These are phyloP conservation scores for Mus caroli DNA, from an alignment of 2,797 vertebrate genomes.

Conservation along the genomic window DNA sequence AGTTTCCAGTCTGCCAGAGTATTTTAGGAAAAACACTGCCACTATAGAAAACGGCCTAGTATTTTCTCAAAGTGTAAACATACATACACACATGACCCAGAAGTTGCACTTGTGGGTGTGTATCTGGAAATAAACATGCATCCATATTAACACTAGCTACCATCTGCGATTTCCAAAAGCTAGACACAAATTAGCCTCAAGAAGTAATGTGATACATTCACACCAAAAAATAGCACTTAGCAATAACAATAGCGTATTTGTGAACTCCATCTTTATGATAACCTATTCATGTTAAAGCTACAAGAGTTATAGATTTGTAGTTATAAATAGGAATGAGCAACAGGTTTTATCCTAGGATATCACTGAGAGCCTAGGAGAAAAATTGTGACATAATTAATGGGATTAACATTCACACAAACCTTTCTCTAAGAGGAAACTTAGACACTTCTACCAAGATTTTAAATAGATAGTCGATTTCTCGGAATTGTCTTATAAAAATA, in stretches of 20 bases:
- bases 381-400: not conserved
- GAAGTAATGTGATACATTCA: not conserved
- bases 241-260: not conserved
- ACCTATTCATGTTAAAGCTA: not conserved
- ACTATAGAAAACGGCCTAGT: not conserved
- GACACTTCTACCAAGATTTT: not conserved
- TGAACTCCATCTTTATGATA: not conserved
- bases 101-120: constrained; percentile 1
- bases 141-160: not conserved
- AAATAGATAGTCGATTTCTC: not conserved
- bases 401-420: not conserved
- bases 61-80: constrained; percentile 31
- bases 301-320: not conserved
- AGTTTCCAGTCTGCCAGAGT: not conserved
- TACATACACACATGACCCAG: not conserved
- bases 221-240: not conserved
- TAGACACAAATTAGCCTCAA: not conserved
- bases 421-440: not conserved
- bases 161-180: not conserved
- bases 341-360: not conserved
- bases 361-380: not conserved
- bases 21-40: not conserved
- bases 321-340: not conserved
- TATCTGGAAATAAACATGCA: not conserved
- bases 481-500: constrained; percentile 11